Evolutionary conservation across 1,140 invertebrate genomes (phyloP), one percentile per base, ranked within the genome.

Genomic region (Drosophila sulfurigaster): DNA sequence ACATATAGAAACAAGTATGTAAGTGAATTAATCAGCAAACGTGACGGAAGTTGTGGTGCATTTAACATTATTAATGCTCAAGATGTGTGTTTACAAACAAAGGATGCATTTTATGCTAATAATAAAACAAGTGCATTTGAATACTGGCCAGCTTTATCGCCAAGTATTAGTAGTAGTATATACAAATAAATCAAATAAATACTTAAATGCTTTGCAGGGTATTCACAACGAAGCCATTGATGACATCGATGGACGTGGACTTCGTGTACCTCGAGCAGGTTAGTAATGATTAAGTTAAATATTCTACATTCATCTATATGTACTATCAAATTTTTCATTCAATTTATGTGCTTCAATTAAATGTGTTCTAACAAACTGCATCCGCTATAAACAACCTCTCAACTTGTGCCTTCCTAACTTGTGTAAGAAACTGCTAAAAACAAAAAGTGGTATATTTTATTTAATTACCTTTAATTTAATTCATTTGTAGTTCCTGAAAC

Each of bases 401-500:
- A 28, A 46, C 16, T 38, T 15, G n/a, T 15, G n/a, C 11, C 32
- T 43, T 5, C 13, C 20, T 38, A 10, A 59, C 73, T 30, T 68
- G 46, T 57, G 60, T 71, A 71, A 64, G 68, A 11, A 35, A 13
- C 38, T 38, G 1, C 51, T 51, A 3, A 32, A 32, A 10, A 0
- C 0, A 25, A 1, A 25, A 28, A 0, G 8, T 32, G 0, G 7
- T 57, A 41, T 8, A 56, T 6, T 35, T 20, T 38, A 57, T 16
- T 16, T 57, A 57, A 57, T 43, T n/a, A 57, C 10, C 32, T 35
- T 6, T 75, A 11, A 10, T 3, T 49, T n/a, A n/a, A n/a, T 28
- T 16, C 6, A 20, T 7, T 35, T 38, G 11, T 59, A 90, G 91
- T 90, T 10, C 91, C 92, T 3, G 93, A 92, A 71, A 81, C 91